Percentiles rank a stretch among this genome's conserved stretches.
Conservation (phyloP, 2,797 vertebrate genomes). For the Protonibea diacanthus region DNA sequence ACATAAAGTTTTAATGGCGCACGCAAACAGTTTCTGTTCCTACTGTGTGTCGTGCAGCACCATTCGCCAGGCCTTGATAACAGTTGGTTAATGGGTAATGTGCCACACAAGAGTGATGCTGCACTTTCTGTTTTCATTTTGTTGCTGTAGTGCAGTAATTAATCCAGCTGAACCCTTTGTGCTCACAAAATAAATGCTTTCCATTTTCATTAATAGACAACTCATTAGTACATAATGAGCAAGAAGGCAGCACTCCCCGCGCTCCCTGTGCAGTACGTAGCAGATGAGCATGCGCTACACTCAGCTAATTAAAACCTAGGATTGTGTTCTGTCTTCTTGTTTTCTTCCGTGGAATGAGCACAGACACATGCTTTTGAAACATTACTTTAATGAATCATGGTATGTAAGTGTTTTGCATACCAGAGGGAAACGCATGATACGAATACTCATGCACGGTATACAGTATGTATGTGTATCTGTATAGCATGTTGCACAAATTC, state of each 20-base stretch:
- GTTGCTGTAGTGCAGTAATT: slow-evolving; percentile 87
- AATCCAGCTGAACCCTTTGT: slow-evolving; percentile 87
- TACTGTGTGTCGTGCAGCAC: slow-evolving; percentile 43
- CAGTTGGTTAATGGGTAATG: slow-evolving; percentile 85
- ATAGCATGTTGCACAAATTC: neutral
- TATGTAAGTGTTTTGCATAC: slow-evolving; percentile 43
- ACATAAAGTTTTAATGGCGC: slow-evolving; percentile 60
- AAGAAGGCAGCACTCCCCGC: slow-evolving; percentile 75
- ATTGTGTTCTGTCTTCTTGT: slow-evolving; percentile 60
- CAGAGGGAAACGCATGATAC: slow-evolving; percentile 10
- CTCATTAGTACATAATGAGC: slow-evolving; percentile 88
- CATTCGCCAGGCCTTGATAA: slow-evolving; percentile 76
- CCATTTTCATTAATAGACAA: slow-evolving; percentile 90
- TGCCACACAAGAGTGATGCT: slow-evolving; percentile 81
- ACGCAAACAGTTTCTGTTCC: slow-evolving; percentile 32
- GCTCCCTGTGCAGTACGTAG: slow-evolving; percentile 71
- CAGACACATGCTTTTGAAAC: slow-evolving; percentile 43
- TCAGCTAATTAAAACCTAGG: slow-evolving; percentile 79
- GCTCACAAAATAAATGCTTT: slow-evolving; percentile 89
- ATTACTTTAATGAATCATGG: slow-evolving; percentile 59
- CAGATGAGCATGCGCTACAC: slow-evolving; percentile 69
- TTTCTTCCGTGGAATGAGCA: slow-evolving; percentile 46
- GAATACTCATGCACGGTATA: neutral
- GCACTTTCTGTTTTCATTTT: slow-evolving; percentile 84
- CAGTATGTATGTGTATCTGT: neutral